phyloP scores from a whole-genome alignment of 2,113 vertebrate genomes.

The Chionis minor region DNA sequence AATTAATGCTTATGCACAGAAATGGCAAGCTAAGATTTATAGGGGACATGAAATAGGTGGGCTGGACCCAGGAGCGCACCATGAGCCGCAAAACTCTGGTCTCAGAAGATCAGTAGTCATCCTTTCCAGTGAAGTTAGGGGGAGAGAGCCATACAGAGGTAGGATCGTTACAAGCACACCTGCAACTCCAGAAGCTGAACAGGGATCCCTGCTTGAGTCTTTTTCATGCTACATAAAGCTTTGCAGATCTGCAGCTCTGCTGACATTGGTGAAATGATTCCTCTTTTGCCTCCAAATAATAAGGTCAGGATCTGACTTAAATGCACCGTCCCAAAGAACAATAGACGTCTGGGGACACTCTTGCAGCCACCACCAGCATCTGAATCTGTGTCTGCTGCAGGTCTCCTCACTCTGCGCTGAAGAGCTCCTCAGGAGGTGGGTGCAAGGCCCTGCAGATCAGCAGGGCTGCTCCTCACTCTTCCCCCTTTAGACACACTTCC shows the following conservation, averaged over 20 bases:
- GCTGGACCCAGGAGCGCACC: background rate
- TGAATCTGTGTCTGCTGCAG: background rate
- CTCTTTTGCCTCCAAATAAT: background rate
- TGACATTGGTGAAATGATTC: background rate
- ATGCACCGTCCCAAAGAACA: background rate
- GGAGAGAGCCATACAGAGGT: background rate
- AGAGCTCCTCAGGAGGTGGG: background rate
- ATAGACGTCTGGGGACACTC: background rate
- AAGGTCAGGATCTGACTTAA: background rate
- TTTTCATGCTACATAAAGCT: background rate
- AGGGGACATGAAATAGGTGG: background rate
- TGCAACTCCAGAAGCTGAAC: background rate
- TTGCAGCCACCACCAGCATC: background rate
- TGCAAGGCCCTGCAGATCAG: background rate
- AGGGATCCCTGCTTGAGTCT: background rate
- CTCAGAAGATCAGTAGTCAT: background rate
- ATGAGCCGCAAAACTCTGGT: background rate
- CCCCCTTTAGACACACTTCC: background rate
- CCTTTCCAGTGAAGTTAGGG: background rate
- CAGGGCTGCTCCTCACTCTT: background rate
- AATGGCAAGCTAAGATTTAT: background rate
- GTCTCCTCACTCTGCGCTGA: background rate
- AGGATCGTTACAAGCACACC: background rate
- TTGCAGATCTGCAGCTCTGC: background rate
- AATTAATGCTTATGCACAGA: background rate